A percentile compares a stretch with the other conserved stretches of the same genome.
Evolutionary conservation across 2,888 invertebrate genomes (phyloP).

Genomic region (Timandra comae): DNA sequence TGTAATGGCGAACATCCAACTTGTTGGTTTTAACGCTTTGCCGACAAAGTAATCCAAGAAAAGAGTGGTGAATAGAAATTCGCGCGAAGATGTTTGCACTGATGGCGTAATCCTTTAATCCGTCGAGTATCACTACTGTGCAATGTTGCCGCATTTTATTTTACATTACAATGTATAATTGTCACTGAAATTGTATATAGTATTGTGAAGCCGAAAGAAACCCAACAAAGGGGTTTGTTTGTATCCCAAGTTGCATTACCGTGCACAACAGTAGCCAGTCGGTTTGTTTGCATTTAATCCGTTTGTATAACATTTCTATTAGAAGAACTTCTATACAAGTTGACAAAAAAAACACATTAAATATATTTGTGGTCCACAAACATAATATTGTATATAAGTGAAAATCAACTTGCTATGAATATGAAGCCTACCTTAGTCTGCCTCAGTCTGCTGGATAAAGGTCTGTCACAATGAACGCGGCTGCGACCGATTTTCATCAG

Average conservation of each 20-base stretch:
- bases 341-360: too few species aligned
- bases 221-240: conserved; percentile 64
- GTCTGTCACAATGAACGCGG: too few species aligned
- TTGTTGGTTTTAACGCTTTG: conserved; percentile 1
- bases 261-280: conserved; percentile 49
- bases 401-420: too few species aligned
- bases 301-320: conserved; percentile 58
- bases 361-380: too few species aligned
- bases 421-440: too few species aligned
- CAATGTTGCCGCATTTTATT: conserved; percentile 39
- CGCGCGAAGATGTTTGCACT: conserved; percentile 50
- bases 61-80: conserved; percentile 44
- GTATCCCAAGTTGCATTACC: conserved; percentile 48
- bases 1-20: too few species aligned
- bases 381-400: too few species aligned
- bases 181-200: conserved; percentile 50
- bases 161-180: conserved; percentile 50
- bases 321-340: too few species aligned
- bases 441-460: too few species aligned
- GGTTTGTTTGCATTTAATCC: conserved; percentile 70
- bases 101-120: conserved; percentile 64
- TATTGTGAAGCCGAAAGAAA: conserved; percentile 36
- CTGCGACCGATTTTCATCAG: too few species aligned
- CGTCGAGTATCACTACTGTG: conserved; percentile 54
- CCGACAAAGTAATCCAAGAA: conserved; percentile 22